Evolutionary conservation across 2,113 vertebrate species (phyloP), one percentile per base, ranked within the genome.

Genomic region (Holacanthus passer): DNA sequence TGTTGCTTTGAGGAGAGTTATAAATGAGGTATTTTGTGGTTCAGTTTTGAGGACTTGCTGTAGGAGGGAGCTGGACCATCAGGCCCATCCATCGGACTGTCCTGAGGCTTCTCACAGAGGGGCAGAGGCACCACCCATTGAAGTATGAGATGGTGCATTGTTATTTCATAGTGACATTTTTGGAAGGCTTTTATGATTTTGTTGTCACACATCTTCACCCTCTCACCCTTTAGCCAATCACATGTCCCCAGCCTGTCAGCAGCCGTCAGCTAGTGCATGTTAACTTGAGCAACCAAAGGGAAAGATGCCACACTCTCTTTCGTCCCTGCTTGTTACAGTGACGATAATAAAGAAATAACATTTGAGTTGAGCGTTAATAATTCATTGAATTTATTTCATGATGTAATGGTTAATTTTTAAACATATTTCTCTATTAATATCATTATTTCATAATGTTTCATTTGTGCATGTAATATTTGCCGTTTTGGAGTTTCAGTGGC

Each of bases 381-480:
- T 81, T 62, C 19, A 81, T 64, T 37, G 14, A 76, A 73, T 62
- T 24, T 56, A 43, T 56, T 81, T 76, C 27, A 85, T 48, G 52
- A 59, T 53, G 32, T 47, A 48, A 55, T 7, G 31, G 48, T 67
- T 22, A 20, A 79, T 56, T 81, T 81, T 86, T 81, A 82, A 63
- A 71, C 41, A 39, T 19, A 59, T 67, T 55, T 71, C 35, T 76
- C 31, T 68, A 72, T 86, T 85, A 68, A 75, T 72, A 16, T 58
- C 27, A 62, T 74, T 69, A 62, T 71, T 81, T 66, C 17, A 65
- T 29, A 5, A 71, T 81, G 56, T 81, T 81, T 75, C 83, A 85
- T 83, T 85, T 55, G 74, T 83, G 3, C 16, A 41, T 79, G 86
- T 83, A 68, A 65, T 81, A 81, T 79, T 76, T 81, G 60, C 52